A percentile compares a stretch with the other conserved stretches of the same genome.
phyloP scores from a whole-genome alignment of 2,113 vertebrate species.

The Phrynosoma platyrhinos region DNA sequence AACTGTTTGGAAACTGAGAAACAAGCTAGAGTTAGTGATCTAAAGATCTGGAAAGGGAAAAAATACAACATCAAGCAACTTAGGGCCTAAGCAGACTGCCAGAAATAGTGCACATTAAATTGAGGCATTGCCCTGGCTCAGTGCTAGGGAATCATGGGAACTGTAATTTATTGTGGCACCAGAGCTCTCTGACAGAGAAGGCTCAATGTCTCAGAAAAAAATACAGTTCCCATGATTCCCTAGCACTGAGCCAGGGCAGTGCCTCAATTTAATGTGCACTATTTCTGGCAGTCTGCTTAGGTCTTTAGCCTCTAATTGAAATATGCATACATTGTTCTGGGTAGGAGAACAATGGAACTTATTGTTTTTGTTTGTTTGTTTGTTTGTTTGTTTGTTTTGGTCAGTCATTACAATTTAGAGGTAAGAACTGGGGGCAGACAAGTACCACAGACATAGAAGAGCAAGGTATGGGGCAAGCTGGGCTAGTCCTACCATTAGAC shows the following conservation, averaged over 20 bases:
- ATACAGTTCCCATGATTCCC: no score
- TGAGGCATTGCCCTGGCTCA: no score
- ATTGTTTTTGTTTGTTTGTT: no score
- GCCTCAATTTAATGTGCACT: no score
- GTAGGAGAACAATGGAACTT: not conserved
- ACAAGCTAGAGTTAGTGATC: not conserved
- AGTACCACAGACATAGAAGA: not conserved
- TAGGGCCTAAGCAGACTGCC: no score
- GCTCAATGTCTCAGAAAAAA: no score
- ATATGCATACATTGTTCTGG: not conserved
- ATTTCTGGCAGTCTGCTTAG: no score
- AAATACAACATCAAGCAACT: not conserved
- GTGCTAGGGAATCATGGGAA: no score
- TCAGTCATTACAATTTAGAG: not conserved
- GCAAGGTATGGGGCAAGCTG: not conserved
- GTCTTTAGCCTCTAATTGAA: not conserved
- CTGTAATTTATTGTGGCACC: no score
- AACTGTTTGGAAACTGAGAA: not conserved
- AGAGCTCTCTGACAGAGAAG: no score
- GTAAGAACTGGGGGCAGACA: not conserved
- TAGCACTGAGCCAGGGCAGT: no score
- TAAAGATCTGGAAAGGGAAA: not conserved
- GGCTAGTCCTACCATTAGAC: not conserved
- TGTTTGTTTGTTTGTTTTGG: not conserved
- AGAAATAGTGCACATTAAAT: no score